Evolutionary conservation across 2,888 invertebrate genomes (phyloP).

Genomic region (Heliconius ismenius): DNA sequence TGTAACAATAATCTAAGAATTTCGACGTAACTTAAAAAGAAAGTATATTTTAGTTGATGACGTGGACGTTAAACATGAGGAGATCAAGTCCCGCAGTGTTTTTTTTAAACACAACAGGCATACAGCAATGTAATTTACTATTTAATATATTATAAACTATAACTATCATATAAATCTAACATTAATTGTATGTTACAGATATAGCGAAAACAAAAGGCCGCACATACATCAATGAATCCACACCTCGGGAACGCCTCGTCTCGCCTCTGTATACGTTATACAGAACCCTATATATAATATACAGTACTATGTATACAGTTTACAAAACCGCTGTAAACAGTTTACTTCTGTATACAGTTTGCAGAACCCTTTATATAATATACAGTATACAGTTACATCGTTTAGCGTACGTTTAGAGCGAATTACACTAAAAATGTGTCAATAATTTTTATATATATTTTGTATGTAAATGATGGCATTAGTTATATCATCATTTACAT

Average conservation of each 20-base stretch:
- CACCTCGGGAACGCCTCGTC: constrained; percentile 23
- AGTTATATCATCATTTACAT: background rate
- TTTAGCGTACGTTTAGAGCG: background rate
- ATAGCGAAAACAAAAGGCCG: constrained; percentile 13
- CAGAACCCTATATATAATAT: background rate
- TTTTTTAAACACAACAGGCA: no score
- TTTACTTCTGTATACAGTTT: background rate
- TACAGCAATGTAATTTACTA: no score
- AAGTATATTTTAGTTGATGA: no score
- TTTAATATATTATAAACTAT: no score
- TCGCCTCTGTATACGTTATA: constrained; percentile 15
- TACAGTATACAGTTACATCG: background rate
- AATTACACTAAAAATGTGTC: background rate
- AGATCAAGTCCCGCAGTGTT: no score
- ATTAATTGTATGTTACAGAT: constrained; percentile 5
- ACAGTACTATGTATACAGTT: background rate
- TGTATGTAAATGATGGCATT: background rate
- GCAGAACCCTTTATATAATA: background rate
- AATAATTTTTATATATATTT: background rate
- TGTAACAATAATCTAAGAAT: no score
- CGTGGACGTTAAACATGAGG: no score
- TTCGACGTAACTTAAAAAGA: no score
- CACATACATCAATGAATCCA: constrained; percentile 18
- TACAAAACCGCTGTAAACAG: background rate
- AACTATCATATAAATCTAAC: background rate